Evolutionary conservation across 37 sponge, comb jelly and placozoan species (phyloP).

Genomic region (Beroe forskalii): DNA sequence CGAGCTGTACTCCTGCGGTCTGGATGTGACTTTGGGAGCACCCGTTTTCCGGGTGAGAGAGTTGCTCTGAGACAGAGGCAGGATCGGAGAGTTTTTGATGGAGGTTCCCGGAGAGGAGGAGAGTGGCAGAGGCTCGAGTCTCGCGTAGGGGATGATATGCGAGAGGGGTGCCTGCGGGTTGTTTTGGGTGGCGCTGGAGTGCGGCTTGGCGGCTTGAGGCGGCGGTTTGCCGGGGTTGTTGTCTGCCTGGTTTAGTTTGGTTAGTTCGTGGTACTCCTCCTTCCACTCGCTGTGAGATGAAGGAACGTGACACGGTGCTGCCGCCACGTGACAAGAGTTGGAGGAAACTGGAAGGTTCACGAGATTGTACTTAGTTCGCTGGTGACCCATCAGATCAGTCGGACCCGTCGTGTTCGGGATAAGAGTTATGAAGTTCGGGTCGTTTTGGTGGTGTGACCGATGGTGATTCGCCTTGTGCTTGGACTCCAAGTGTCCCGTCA

Average conservation of each 20-base stretch:
- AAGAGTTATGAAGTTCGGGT: not conserved
- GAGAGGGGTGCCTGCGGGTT: not conserved
- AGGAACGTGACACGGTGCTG: not conserved
- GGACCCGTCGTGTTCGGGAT: not conserved
- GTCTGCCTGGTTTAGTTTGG: not conserved
- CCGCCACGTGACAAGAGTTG: not conserved
- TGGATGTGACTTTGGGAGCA: not conserved
- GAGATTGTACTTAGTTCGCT: not conserved
- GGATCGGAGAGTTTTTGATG: constrained; percentile 33
- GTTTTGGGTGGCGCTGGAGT: too few species aligned
- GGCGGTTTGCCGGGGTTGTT: not conserved
- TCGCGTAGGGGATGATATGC: constrained; percentile 3
- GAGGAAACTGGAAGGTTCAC: not conserved
- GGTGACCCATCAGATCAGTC: not conserved
- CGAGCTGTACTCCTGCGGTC: not conserved
- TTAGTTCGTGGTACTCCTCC: constrained; percentile 36
- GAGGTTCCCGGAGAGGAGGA: constrained; percentile 28
- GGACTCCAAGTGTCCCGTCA: not conserved
- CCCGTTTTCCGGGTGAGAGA: not conserved
- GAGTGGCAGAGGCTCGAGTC: not conserved
- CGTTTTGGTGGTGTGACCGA: not conserved
- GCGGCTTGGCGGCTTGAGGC: not conserved
- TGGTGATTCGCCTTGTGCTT: not conserved
- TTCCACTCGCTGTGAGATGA: not conserved
- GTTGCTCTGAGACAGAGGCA: not conserved